phyloP scores from a whole-genome alignment of 1,140 invertebrate genomes.

The Cecropterus lyciades region DNA sequence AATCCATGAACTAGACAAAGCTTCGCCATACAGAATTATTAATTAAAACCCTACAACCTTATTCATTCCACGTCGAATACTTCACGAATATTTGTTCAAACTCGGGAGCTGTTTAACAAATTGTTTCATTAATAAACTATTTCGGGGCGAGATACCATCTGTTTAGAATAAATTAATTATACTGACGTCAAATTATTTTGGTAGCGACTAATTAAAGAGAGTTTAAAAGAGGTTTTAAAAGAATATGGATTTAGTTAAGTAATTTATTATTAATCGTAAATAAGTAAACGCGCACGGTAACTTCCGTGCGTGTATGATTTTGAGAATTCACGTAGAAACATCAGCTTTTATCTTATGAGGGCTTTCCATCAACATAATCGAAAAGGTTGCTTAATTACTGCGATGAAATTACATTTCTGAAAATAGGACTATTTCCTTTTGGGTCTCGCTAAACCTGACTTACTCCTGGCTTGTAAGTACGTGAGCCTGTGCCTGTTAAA shows the following conservation, averaged over 20 bases:
- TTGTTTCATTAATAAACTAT: slow-evolving; percentile 70
- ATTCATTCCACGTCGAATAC: slow-evolving; percentile 55
- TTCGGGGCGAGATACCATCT: slow-evolving; percentile 60
- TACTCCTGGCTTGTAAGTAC: too few species aligned
- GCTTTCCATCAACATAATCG: too few species aligned
- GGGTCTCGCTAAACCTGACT: too few species aligned
- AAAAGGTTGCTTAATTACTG: too few species aligned
- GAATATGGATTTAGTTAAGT: slow-evolving; percentile 40
- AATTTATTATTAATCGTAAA: slow-evolving; percentile 16
- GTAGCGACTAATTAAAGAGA: slow-evolving; percentile 53
- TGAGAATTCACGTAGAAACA: too few species aligned
- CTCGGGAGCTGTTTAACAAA: slow-evolving; percentile 62
- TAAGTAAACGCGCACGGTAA: background rate
- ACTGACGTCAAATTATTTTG: slow-evolving; percentile 54
- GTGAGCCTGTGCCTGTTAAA: too few species aligned
- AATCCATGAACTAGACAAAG: slow-evolving; percentile 36
- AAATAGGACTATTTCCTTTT: too few species aligned
- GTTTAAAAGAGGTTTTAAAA: slow-evolving; percentile 38
- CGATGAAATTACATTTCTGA: too few species aligned
- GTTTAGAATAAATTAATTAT: slow-evolving; percentile 66
- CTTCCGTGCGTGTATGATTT: background rate
- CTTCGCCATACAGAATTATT: slow-evolving; percentile 51
- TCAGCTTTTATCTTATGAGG: too few species aligned
- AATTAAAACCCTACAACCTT: slow-evolving; percentile 62
- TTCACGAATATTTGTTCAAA: slow-evolving; percentile 58